Evolutionary conservation across 1,140 invertebrate genomes (phyloP), one percentile per base, ranked within the genome.

Genomic region (Lasioglossum baleicum): DNA sequence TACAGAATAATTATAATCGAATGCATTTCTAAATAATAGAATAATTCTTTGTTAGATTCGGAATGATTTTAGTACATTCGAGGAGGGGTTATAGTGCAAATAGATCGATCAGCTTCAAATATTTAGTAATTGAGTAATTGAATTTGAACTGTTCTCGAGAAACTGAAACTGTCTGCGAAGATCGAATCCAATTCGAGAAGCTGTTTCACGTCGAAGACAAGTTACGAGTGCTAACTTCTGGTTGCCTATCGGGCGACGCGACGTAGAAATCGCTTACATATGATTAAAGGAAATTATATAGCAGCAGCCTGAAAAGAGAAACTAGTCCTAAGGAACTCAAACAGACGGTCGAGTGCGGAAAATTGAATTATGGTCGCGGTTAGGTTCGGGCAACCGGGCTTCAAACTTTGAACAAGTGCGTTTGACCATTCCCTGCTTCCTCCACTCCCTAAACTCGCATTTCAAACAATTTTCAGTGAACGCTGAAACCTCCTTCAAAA

Each of bases 221-320:
- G 42, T 20, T 66, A 26, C 64, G 10, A 66, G 64, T 44, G 15
- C 40, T 8, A 7, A 44, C 20, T 35, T 66, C 10, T 2, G 40
- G 40, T 48, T 48, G 42, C n/a, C 22, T 42, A 44, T 66, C 40
- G 20, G 10, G 20, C 40, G 13, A 44, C 44, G 20, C 40, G 13
- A 44, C 44, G 13, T 40, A 44, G 42, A 20, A 22, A 66, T n/a
- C 40, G 8, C 40, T 66, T 44, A 22, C 40, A 44, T 44, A 66
- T 66, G 64, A 66, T 66, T 66, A 44, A 40, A 44, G 20, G 56
- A n/a, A n/a, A n/a, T n/a, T n/a, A 58, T 20, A n/a, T n/a, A 44
- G 8, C 64, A 11, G 22, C 40, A 66, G 20, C 35, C n/a, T 20
- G 40, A 22, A 66, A 66, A 44, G 40, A 10, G 64, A 44, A 66